Percentiles rank a stretch among this genome's conserved stretches.
phyloP scores from a whole-genome alignment of 2,888 invertebrate species.

The Dicyrtomina minuta region DNA sequence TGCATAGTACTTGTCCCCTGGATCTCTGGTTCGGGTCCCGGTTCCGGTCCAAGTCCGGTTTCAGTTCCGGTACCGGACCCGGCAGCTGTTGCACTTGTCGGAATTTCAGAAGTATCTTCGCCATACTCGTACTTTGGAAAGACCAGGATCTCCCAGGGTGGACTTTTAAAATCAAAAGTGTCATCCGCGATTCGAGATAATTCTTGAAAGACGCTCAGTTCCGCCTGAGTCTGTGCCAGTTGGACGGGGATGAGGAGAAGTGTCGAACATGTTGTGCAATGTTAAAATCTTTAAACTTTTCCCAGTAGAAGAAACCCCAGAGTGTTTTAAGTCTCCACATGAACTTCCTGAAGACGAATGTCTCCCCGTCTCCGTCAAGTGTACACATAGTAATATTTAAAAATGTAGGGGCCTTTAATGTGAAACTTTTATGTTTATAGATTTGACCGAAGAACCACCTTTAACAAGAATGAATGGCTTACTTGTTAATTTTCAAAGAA shows the following conservation, averaged over 20 bases:
- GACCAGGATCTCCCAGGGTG: background rate
- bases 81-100: no score
- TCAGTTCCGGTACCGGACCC: no score
- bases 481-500: no score
- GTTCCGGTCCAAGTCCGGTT: no score
- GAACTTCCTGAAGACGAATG: no score
- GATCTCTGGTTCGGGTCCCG: no score
- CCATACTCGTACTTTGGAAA: background rate
- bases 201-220: background rate
- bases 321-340: background rate
- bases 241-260: conserved; percentile 56
- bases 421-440: no score
- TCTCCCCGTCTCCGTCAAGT: conserved; percentile 55
- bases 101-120: background rate
- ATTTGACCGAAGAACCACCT: no score
- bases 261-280: conserved; percentile 58
- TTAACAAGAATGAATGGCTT: no score
- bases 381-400: no score
- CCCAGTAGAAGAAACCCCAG: background rate
- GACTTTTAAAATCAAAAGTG: background rate
- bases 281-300: background rate
- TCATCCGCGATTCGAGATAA: background rate
- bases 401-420: no score
- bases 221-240: background rate
- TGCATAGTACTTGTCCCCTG: background rate